These are phyloP conservation scores for Drosophila niveifrons DNA, from an alignment of 2,888 invertebrate genomes.

Conservation along the genomic window DNA sequence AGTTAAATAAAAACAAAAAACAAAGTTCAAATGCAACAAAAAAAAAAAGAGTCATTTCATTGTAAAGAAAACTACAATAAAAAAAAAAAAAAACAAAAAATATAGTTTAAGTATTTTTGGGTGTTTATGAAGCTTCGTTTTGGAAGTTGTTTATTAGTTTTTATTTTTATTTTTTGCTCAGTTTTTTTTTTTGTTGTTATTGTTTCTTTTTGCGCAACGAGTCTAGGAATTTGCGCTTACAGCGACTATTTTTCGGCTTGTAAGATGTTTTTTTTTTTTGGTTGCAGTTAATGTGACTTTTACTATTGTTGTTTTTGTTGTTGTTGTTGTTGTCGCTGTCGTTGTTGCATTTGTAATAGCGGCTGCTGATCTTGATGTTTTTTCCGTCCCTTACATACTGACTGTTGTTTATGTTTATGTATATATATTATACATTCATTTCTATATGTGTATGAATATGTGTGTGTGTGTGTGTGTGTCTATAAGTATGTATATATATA, in stretches of 20 bases:
- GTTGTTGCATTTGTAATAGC: neutral
- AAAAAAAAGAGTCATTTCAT: neutral
- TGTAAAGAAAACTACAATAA: neutral
- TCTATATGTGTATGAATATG: too few species aligned
- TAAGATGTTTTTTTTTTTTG: slow-evolving; percentile 1
- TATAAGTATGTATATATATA: slow-evolving; percentile 3
- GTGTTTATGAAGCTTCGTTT: neutral
- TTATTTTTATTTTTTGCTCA: neutral
- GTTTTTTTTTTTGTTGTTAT: slow-evolving; percentile 5
- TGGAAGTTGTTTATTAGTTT: neutral
- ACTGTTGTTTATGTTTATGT: neutral
- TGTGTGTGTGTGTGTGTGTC: slow-evolving; percentile 1
- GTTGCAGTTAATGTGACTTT: neutral
- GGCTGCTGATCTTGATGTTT: slow-evolving; percentile 1
- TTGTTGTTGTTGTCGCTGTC: neutral
- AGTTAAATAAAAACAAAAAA: neutral
- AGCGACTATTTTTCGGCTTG: slow-evolving; percentile 38
- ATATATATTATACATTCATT: neutral
- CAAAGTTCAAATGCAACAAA: neutral
- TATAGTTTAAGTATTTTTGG: slow-evolving; percentile 1
- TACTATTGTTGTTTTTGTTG: neutral
- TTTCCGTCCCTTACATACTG: slow-evolving; percentile 9
- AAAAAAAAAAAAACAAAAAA: neutral
- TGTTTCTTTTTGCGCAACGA: slow-evolving; percentile 17
- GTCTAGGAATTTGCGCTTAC: slow-evolving; percentile 41